Base-by-base conservation (phyloP, 2,113 vertebrate genomes). In the Toxotes chatareus region DNA sequence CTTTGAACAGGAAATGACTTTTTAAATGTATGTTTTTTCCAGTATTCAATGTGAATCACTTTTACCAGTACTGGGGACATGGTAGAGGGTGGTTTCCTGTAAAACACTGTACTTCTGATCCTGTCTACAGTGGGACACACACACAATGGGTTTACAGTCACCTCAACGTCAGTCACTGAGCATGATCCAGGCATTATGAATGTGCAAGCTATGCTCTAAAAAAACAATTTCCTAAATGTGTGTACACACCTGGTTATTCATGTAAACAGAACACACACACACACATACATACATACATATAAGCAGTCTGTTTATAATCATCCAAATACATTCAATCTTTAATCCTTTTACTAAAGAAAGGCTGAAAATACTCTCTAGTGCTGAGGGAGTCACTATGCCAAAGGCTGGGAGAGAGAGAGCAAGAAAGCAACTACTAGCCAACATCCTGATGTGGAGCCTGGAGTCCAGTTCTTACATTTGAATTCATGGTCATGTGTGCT, bases 401-500 rank as follows among this genome's bases (percentile, higher is more conserved):
- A 61, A 73, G 51, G 10, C 69, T 76, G 73, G 49, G 55, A 60
- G 36, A 69, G 38, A 65, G 10, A 71, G 65, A 76, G 27, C 1
- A 65, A 78, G 69, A 63, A 57, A 46, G 64, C 2, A 51, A 38
- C 36, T 34, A 23, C 57, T 68, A 65, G 87, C 87, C 86, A 79
- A 87, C 73, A 72, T 86, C 73, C 83, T 86, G 86, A 90, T 73
- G 79, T 68, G 71, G 59, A 70, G 75, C 68, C 82, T 85, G 80
- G 88, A 88, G 79, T 65, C 57, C 60, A 67, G 73, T 88, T 72
- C 79, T 87, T 86, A 79, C 82, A 81, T 92, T 92, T 88, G 75
- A 87, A 91, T 91, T 89, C 88, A 86, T 77, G 79, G 82, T 93
- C 92, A 90, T 89, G 88, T 90, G 86, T 72, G 77, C 92, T 94